phyloP scores from a whole-genome alignment of 2,113 vertebrate species.

The Mus pahari region DNA sequence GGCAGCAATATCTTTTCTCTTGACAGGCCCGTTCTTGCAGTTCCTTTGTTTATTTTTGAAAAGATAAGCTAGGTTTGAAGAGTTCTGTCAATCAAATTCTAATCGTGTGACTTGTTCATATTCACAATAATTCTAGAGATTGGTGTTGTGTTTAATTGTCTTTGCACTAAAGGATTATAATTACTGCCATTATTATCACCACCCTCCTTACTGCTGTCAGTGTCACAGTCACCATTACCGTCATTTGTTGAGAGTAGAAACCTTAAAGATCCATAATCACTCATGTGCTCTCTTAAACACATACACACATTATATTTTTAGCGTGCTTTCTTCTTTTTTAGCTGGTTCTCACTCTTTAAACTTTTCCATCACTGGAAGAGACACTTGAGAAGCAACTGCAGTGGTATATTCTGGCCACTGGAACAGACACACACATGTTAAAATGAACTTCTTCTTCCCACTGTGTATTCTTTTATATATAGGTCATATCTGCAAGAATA shows the following conservation, averaged over 20 bases:
- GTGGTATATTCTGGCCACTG: not conserved
- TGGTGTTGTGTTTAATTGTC: not conserved
- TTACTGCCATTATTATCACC: not conserved
- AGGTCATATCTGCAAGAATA: not conserved
- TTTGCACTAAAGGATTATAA: not conserved
- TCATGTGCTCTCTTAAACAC: not conserved
- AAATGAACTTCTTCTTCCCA: not conserved
- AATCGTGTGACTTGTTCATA: not conserved
- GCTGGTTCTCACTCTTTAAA: not conserved
- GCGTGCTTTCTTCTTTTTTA: not conserved
- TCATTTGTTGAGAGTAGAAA: not conserved
- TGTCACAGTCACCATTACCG: not conserved
- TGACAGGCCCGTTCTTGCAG: not conserved
- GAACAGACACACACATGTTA: not conserved
- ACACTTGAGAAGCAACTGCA: not conserved
- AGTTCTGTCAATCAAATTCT: not conserved
- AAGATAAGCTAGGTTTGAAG: not conserved
- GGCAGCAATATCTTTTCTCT: not conserved
- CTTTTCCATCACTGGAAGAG: not conserved
- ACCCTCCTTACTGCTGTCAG: not conserved
- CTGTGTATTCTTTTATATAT: not conserved
- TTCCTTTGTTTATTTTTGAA: not conserved
- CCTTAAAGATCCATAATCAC: not conserved
- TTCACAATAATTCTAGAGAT: not conserved
- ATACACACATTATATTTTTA: not conserved